These are phyloP conservation scores for Pygoscelis adeliae DNA, from an alignment of 2,113 vertebrate genomes.

Conservation along the genomic window DNA sequence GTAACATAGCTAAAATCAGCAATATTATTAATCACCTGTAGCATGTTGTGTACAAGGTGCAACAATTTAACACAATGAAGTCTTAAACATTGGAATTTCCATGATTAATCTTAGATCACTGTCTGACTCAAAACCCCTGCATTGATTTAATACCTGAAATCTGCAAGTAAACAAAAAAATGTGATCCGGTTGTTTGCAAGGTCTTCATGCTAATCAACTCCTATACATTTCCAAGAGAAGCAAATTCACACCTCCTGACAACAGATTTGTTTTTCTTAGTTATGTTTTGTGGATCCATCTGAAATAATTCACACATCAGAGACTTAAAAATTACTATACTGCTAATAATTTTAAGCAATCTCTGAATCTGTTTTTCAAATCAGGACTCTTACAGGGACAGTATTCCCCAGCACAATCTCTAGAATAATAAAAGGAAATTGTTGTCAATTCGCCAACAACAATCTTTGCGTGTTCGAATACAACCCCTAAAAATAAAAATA, in stretches of 20 bases:
- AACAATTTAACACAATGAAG: neutral
- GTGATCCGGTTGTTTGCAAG: neutral
- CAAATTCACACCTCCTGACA: neutral
- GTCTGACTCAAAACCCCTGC: neutral
- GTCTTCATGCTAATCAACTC: neutral
- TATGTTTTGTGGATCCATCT: neutral
- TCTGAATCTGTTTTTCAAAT: neutral
- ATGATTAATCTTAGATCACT: neutral
- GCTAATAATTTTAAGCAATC: neutral
- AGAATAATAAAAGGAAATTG: neutral
- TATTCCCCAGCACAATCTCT: neutral
- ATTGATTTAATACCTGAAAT: neutral
- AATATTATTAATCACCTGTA: neutral
- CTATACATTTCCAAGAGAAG: neutral
- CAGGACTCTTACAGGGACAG: neutral
- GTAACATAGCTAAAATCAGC: neutral
- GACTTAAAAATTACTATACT: neutral
- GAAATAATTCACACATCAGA: neutral
- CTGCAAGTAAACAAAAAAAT: neutral
- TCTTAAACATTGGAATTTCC: neutral
- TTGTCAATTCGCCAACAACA: neutral
- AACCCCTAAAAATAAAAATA: neutral
- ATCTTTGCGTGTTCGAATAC: neutral
- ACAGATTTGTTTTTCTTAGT: neutral
- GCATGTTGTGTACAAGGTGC: neutral